Evolutionary conservation across 2,888 invertebrate genomes (phyloP).

Genomic region (Cryptocephalus moraei): DNA sequence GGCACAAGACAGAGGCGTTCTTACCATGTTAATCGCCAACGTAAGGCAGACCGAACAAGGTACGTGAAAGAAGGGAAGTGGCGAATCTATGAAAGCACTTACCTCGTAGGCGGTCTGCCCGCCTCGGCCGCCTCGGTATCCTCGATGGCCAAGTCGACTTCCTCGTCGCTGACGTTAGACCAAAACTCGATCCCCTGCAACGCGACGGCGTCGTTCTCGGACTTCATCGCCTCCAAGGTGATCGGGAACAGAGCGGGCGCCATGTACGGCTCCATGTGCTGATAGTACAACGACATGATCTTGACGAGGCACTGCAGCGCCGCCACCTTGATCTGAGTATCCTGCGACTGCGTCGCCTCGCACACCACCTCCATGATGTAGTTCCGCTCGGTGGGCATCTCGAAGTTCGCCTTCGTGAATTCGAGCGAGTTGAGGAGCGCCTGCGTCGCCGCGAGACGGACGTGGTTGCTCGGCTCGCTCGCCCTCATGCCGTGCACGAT

Average conservation of each 20-base stretch:
- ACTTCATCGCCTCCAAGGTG: slow-evolving; percentile 97
- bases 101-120: slow-evolving; percentile 75
- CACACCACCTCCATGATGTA: slow-evolving; percentile 99
- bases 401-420: slow-evolving; percentile 97
- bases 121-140: slow-evolving; percentile 88
- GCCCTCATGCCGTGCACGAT: slow-evolving; percentile 88
- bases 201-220: slow-evolving; percentile 89
- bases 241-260: slow-evolving; percentile 95
- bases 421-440: slow-evolving; percentile 95
- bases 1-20: too few relatives aligned
- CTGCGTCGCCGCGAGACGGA: slow-evolving; percentile 91
- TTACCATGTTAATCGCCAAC: too few relatives aligned
- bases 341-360: slow-evolving; percentile 91
- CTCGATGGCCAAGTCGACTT: slow-evolving; percentile 91
- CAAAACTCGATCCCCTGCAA: slow-evolving; percentile 99
- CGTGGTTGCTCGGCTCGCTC: slow-evolving; percentile 86
- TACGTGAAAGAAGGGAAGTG: too few relatives aligned
- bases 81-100: too few relatives aligned
- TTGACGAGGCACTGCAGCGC: slow-evolving; percentile 96
- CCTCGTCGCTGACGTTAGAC: slow-evolving; percentile 99
- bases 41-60: too few relatives aligned
- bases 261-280: slow-evolving; percentile 99
- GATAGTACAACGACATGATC: slow-evolving; percentile 96
- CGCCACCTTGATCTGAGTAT: slow-evolving; percentile 84
- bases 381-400: slow-evolving; percentile 92